Conservation (phyloP, 2,888 invertebrate species). For the Pomacea canaliculata region DNA sequence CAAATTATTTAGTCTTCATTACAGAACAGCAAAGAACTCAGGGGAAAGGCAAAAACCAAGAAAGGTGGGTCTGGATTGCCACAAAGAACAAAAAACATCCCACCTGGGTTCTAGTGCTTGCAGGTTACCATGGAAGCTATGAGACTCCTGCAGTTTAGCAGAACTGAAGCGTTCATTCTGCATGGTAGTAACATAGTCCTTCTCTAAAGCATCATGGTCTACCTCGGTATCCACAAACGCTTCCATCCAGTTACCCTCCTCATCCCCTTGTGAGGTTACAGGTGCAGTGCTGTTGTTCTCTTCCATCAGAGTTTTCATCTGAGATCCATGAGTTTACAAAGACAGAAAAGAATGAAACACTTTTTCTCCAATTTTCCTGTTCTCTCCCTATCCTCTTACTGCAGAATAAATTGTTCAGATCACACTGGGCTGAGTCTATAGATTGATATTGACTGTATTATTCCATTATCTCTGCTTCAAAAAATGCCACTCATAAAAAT, state of each 20-base stretch:
- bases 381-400: not conserved
- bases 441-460: too few species aligned
- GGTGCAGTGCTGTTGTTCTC: not conserved
- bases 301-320: constrained; percentile 17
- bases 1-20: too few species aligned
- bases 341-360: not conserved
- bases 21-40: too few species aligned
- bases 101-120: constrained; percentile 31
- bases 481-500: too few species aligned
- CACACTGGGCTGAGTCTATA: too few species aligned
- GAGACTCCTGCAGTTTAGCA: constrained; percentile 29
- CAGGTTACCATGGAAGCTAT: constrained; percentile 31
- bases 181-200: constrained; percentile 22
- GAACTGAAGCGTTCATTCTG: constrained; percentile 18
- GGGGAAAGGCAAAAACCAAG: too few species aligned
- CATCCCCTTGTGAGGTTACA: not conserved
- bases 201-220: constrained; percentile 17
- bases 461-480: too few species aligned
- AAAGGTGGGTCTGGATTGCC: too few species aligned
- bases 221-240: constrained; percentile 18
- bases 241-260: constrained; percentile 21
- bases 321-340: not conserved
- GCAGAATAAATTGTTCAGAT: too few species aligned
- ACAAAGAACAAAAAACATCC: not conserved
- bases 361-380: not conserved